Base-by-base conservation (phyloP, 2,797 vertebrate species). In the Halcyon badia region DNA sequence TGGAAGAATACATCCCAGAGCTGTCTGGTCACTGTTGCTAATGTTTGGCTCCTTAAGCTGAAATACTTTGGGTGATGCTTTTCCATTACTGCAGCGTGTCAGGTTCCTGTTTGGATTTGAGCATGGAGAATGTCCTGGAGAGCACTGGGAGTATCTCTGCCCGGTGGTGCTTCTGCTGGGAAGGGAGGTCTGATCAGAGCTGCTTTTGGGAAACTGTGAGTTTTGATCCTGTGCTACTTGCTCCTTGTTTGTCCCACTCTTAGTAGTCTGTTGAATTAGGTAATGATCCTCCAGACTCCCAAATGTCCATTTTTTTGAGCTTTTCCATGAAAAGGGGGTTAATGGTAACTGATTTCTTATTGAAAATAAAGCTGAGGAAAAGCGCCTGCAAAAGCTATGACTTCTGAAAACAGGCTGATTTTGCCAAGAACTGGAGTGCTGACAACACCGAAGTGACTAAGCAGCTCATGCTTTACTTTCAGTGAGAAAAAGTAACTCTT, bases 381-480 rank as follows among this genome's bases (percentile, higher is more conserved):
- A 70, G 60, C 0, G 31, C 44, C 87, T 94, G 90, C 83, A 75
- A 90, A 91, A 90, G 60, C 65, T 58, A 12, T 75, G 91, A 60
- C 72, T 95, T 25, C 76, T 86, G 76, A 90, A 68, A 93, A 61
- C 0, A 1, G 41, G 18, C 85, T 81, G 44, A 42, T 94, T 93
- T 81, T 77, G 87, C 93, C 89, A 91, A 85, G 82, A 83, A 83
- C 44, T 61, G 52, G 79, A 81, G 85, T 3, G 16, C 3, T 91
- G 79, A 93, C 82, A 85, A 72, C 65, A 31, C 90, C 46, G 25
- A 22, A 88, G 72, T 94, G 94, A 89, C 83, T 87, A 85, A 92
- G 71, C 83, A 82, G n/a, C 75, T 69, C 11, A 5, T 57, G 69
- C 86, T 89, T 71, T 78, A 18, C 35, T 65, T 91, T 11, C 0